A percentile compares a stretch with the other conserved stretches of the same genome.
These are phyloP conservation scores for Uloborus plumipes DNA, from an alignment of 2,888 invertebrate species.

Conservation along the genomic window DNA sequence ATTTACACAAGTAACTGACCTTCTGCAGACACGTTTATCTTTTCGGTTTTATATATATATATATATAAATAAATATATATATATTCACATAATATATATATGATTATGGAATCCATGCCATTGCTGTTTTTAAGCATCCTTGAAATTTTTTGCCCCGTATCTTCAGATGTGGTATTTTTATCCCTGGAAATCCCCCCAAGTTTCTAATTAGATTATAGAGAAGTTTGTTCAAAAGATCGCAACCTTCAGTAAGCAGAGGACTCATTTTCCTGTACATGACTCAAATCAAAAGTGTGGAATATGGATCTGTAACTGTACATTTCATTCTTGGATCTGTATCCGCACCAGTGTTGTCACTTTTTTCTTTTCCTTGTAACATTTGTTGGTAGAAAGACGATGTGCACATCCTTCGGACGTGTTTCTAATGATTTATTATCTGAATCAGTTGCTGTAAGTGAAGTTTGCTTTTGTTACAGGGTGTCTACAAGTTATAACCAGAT, in stretches of 20 bases:
- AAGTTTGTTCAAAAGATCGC: constrained; percentile 18
- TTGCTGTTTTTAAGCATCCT: constrained; percentile 64
- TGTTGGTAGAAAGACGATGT: too few relatives aligned
- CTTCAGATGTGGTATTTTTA: constrained; percentile 64
- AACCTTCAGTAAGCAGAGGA: constrained; percentile 36
- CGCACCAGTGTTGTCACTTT: too few relatives aligned
- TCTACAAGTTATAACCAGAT: too few relatives aligned
- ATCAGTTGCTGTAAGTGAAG: too few relatives aligned
- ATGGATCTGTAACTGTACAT: too few relatives aligned
- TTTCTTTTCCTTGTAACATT: too few relatives aligned
- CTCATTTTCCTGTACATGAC: background rate
- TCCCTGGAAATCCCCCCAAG: constrained; percentile 27
- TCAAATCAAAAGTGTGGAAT: background rate
- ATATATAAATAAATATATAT: constrained; percentile 58
- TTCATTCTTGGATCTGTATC: too few relatives aligned
- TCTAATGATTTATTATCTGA: too few relatives aligned
- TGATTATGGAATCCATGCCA: constrained; percentile 59
- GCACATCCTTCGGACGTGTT: too few relatives aligned
- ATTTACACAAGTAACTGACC: constrained; percentile 32
- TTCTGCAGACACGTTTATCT: constrained; percentile 56
- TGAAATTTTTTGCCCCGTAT: constrained; percentile 42
- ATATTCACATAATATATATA: constrained; percentile 61
- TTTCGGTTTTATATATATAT: constrained; percentile 54
- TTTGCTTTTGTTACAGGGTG: too few relatives aligned
- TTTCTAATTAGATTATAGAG: constrained; percentile 56